Evolutionary conservation across 2,113 vertebrate genomes (phyloP), one percentile per base, ranked within the genome.

Genomic region (Chlamydotis undulata): DNA sequence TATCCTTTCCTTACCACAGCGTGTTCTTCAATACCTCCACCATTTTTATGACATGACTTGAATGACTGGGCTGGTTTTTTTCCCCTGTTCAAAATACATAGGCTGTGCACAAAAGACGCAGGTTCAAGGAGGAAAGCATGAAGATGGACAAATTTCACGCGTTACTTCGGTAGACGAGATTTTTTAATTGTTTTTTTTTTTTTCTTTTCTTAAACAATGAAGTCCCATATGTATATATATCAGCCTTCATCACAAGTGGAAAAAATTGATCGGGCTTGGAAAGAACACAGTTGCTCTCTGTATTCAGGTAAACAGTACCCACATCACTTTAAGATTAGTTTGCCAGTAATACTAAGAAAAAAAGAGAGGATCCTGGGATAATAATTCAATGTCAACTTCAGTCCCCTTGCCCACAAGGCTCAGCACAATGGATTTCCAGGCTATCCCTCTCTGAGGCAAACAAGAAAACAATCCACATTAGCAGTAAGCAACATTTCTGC

Each of bases 161-260:
- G 25, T 26, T 1, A 69, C 24, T 90, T 90, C 0, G 0, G 31
- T 31, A 86, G 10, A 12, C 4, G 49, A 14, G 18, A 9, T 83
- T 91, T 57, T 11, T 49, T 85, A 35, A 18, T 26, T 39, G 24
- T 39, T 21, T 12, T 39, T 69, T n/a, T 69, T n/a, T 14, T 39
- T 21, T 12, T 39, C 64, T n/a, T 71, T 76, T 14, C 16, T 61
- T 57, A 43, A 88, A 56, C 45, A 60, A 3, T 22, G 18, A 83
- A 67, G 39, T 61, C 13, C 71, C 16, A 21, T 53, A 19, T 43
- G 41, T 43, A 43, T 43, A 45, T 37, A 14, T 14, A 78, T n/a
- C 31, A 67, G 25, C 18, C 52, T 89, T 78, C 50, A n/a, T 39
- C 47, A 65, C 21, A 55, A 86, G 73, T 3, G 2, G 8, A 71